Conservation (phyloP, 92 coral and sea anemone species). For the Blastomussa wellsi region DNA sequence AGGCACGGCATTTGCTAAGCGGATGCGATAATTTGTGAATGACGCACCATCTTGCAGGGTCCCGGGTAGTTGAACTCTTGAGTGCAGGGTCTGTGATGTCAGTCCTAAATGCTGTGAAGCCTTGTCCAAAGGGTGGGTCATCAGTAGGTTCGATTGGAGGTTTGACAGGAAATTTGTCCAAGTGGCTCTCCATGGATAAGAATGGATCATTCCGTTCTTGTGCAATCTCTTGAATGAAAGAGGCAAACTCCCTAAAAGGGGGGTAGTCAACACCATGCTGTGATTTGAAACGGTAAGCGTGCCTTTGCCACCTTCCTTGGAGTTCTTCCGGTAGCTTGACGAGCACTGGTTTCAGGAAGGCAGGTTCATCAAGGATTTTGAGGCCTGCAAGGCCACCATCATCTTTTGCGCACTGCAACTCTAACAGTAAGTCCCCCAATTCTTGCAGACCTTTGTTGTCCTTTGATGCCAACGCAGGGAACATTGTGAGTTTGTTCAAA, state of each 20-base stretch:
- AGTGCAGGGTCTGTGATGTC: constrained; percentile 10
- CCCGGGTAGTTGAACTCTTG: background rate
- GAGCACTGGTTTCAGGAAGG: constrained; percentile 41
- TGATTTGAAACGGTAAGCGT: constrained; percentile 46
- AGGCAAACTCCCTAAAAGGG: constrained; percentile 50
- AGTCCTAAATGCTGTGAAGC: constrained; percentile 22
- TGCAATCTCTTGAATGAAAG: constrained; percentile 49
- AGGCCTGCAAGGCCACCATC: constrained; percentile 56
- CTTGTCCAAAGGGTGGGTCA: constrained; percentile 1
- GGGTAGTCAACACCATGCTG: constrained; percentile 49
- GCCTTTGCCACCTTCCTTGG: constrained; percentile 67
- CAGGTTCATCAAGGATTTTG: constrained; percentile 53
- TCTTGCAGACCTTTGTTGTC: constrained; percentile 46
- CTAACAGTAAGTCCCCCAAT: constrained; percentile 55
- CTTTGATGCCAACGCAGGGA: background rate
- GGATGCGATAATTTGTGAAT: constrained; percentile 52
- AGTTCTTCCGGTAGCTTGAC: constrained; percentile 50
- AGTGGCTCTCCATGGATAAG: constrained; percentile 25
- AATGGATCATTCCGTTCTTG: constrained; percentile 60
- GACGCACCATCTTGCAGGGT: constrained; percentile 39
- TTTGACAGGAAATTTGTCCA: background rate
- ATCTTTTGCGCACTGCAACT: constrained; percentile 52
- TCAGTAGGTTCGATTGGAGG: background rate
- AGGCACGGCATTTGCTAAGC: constrained; percentile 45
- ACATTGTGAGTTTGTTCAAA: constrained; percentile 6